Evolutionary conservation across 2,888 invertebrate species (phyloP), one percentile per base, ranked within the genome.

Genomic region (Biston betularia): DNA sequence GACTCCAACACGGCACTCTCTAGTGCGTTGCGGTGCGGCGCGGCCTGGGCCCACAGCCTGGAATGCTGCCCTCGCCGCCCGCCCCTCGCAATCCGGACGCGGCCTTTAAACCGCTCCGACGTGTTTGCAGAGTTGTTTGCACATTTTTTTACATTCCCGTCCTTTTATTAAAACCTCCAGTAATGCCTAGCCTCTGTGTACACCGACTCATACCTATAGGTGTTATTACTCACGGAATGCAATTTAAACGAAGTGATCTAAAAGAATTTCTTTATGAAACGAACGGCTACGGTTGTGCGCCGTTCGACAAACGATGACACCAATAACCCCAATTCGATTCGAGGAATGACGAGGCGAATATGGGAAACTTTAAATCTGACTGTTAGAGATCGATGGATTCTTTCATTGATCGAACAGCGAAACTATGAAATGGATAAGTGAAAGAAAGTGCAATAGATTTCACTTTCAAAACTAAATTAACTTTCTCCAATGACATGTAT

Each of bases 381-480:
- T 59, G 59, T 74, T 80, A 78, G 74, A 76, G 64, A 63, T 65
- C 62, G 59, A 71, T 70, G 62, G 57, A 68, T 71, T 71, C 57
- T 74, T 80, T 83, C 78, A 85, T 82, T 76, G 78, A 85, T 81
- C 81, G 79, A 81, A 84, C 78, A 80, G 80, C 83, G 79, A 85
- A 86, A 83, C 87, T 90, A 87, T 89, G 85, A 91, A 90, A 90
- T 87, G 87, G 86, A 87, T 89, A 91, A 92, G 89, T 90, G 85
- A 92, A 93, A 90, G 93, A 93, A 92, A 91, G 90, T 91, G 88
- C 88, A 92, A 93, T 93, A 92, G 93, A 93, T 93, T 93, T 93
- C 92, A 92, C 93, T 93, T 93, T 93, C 92, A 93, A 92, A 93
- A 92, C 92, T 92, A 93, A 93, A 92, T 93, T 92, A 92, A 93